Percentiles rank a stretch among this genome's conserved stretches.
phyloP scores from a whole-genome alignment of 2,113 vertebrate genomes.

The Neoarius graeffei region DNA sequence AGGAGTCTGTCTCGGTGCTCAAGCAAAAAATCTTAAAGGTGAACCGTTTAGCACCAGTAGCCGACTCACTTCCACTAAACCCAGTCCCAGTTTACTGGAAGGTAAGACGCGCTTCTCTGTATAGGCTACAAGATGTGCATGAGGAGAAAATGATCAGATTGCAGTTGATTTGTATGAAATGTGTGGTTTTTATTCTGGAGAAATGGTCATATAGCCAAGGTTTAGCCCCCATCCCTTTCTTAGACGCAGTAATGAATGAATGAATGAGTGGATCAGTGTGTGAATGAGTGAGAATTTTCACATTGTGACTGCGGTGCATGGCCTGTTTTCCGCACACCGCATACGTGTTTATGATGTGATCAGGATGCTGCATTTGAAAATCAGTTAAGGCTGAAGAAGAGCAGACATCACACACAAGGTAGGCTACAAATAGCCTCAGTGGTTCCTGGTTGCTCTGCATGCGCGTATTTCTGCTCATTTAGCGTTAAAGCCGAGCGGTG shows the following conservation, averaged over 20 bases:
- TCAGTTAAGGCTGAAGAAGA: neutral
- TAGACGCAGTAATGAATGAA: constrained; percentile 10
- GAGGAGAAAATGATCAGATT: constrained; percentile 1
- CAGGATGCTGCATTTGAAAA: neutral
- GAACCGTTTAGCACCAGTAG: constrained; percentile 54
- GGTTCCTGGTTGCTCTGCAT: constrained; percentile 2
- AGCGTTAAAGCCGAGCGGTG: neutral
- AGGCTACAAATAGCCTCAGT: neutral
- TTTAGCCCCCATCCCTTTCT: neutral
- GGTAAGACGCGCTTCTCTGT: constrained; percentile 67
- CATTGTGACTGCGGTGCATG: constrained; percentile 21
- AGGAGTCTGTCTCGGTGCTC: constrained; percentile 35
- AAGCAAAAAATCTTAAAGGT: constrained; percentile 30
- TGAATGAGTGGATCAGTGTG: constrained; percentile 28
- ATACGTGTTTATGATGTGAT: constrained; percentile 12
- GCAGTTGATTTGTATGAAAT: constrained; percentile 4
- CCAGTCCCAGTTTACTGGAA: constrained; percentile 58
- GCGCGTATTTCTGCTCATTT: constrained; percentile 10
- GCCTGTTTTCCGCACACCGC: constrained; percentile 43
- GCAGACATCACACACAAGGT: neutral
- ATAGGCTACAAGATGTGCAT: constrained; percentile 13
- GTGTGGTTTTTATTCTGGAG: neutral
- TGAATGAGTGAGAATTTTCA: constrained; percentile 53
- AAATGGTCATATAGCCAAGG: neutral
- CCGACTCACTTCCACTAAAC: constrained; percentile 63